Evolutionary conservation across 1,140 invertebrate genomes (phyloP), one percentile per base, ranked within the genome.

Genomic region (Lutraria rhynchaena): DNA sequence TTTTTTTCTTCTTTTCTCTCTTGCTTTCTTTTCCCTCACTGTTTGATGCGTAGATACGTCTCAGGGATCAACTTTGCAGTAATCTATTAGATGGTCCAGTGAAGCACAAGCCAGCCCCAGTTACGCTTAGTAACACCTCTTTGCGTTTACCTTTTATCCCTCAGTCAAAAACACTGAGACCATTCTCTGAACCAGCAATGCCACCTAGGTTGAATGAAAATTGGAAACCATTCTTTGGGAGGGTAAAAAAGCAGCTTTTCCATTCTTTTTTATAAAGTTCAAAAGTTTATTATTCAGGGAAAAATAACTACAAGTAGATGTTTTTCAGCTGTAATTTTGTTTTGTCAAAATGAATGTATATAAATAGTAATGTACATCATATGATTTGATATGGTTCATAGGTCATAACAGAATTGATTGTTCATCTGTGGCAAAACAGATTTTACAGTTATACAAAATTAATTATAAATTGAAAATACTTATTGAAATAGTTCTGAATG

Each of bases 21-120:
- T 70, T 75, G 37, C 57, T 46, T 27, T 63, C 9, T 61, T 17
- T 75, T 19, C 3, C 41, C 19, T 22, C 13, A 29, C 33, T 53
- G 24, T 33, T 61, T 41, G 22, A 29, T 22, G 15, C 41, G n/a
- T 74, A 86, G 85, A 84, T 86, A 33, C 13, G 19, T 57, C 65
- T 86, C 27, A 53, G 83, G 60, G 83, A 81, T 69, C 55, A 53
- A 17, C 81, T 74, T 41, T 69, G 81, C 17, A 83, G 75, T 35
- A 49, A 67, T 35, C 74, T 41, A 86, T 57, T 53, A 63, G 9
- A 37, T 76, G 41, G 29, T 44, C 65, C 65, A 27, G n/a, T 44
- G 17, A 41, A 41, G 4, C 37, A 63, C 35, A 63, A 24, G 29
- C 22, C 13, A 29, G 22, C 4, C 2, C 75, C 35, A 71, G 69